Base-by-base conservation (phyloP, 2,888 invertebrate species). In the Cancer borealis region DNA sequence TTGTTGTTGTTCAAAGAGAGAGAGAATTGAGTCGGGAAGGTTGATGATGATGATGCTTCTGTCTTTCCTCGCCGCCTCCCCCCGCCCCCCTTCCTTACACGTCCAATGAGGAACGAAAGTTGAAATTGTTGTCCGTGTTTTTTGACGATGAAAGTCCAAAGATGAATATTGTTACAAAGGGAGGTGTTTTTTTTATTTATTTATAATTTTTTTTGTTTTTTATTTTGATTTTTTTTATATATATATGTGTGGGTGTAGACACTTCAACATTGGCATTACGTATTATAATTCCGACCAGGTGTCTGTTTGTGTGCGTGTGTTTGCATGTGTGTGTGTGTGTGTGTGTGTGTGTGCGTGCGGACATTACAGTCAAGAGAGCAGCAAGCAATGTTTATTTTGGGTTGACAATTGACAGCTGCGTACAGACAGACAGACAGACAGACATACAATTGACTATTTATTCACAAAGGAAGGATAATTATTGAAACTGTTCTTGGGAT, bases 291-390 rank as follows among this genome's bases (percentile, higher is more conserved):
- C 4, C 3, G 12, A 17, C 12, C 60, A 4, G 60, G 21, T 21
- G 4, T 0, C 4, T 60, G 60, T 21, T 4, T 60, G 60, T 73
- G 73, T 73, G 73, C 3, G n/a, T n/a, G 66, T 0, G 66, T 49
- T 5, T 49, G 49, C 49, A 49, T 73, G 66, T 73, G 66, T 73
- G 66, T 73, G 66, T n/a, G n/a, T 73, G 66, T 73, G 66, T 73
- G 73, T n/a, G 73, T 73, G 73, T 73, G 73, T 73, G 73, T 26
- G 73, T 54, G 3, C 14, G 54, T 54, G 54, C 14, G 54, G 8
- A 26, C 26, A n/a, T 8, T n/a, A 73, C 6, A 73, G 4, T 73
- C n/a, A 21, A 8, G 8, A 66, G 66, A 17, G 14, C 21, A n/a
- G 73, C 73, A 26, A 26, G n/a, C 6, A 3, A 8, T 21, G 73